phyloP scores from a whole-genome alignment of 2,888 invertebrate genomes.

The Trachelus stipa region DNA sequence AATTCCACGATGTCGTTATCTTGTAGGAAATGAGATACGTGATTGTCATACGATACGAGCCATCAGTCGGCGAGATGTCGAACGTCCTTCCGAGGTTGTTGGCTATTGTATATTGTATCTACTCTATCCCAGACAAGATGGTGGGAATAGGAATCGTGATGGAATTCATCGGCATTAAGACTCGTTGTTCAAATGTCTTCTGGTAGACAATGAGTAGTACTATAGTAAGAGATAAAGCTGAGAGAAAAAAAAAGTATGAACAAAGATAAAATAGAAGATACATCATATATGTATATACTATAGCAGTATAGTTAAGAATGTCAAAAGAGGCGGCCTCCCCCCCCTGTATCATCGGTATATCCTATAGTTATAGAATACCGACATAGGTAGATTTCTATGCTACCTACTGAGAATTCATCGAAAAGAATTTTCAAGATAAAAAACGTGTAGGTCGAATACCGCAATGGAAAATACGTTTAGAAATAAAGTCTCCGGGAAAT shows the following conservation, averaged over 20 bases:
- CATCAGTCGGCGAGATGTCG: constrained; percentile 15
- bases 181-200: constrained; percentile 30
- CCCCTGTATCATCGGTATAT: background rate
- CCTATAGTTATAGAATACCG: background rate
- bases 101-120: constrained; percentile 11
- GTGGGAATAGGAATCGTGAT: constrained; percentile 50
- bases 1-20: constrained; percentile 51
- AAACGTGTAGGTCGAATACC: background rate
- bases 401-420: background rate
- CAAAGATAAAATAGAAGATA: background rate
- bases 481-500: background rate
- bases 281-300: background rate
- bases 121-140: constrained; percentile 30
- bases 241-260: background rate
- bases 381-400: background rate
- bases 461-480: background rate
- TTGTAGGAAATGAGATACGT: constrained; percentile 55
- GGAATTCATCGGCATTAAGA: constrained; percentile 35
- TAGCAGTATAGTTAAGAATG: background rate
- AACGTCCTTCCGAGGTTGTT: constrained; percentile 38
- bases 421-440: background rate
- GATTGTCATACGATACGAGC: constrained; percentile 39
- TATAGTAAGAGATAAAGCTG: background rate
- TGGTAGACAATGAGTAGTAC: constrained; percentile 26
- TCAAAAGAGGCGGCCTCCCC: background rate